Base-by-base conservation (phyloP, 2,888 invertebrate genomes). In the Dexiosoma caninum region DNA sequence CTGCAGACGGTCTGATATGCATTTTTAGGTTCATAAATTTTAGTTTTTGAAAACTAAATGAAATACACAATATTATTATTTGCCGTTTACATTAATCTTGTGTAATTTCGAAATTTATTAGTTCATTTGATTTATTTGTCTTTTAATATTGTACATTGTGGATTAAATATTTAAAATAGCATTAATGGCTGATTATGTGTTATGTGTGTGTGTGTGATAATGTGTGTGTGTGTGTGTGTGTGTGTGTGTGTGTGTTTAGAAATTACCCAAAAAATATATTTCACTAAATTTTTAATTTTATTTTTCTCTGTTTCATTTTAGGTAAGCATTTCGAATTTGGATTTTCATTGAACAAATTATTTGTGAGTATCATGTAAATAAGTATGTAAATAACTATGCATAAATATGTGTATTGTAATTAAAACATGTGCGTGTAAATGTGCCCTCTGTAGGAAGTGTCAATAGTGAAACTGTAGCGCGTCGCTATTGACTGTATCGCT, bases 21-120 rank as follows among this genome's bases (percentile, higher is more conserved):
- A 37, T 40, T 60, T 60, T 42, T 51, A 12, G 49, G 30, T 62
- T 42, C 49, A 72, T 72, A 53, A 72, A 72, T 72, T 72, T 53
- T 32, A 23, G 32, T 32, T 72, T 72, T 62, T 44, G 32, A 19
- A 72, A 71, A 60, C 51, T 60, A 60, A 71, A 51, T 51, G 40
- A 40, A 71, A 60, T 21, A 69, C 30, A 60, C 3, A 27, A 27
- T 37, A 42, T 44, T 21, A 51, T 21, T 69, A 35, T 21, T 51
- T 51, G 10, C 30, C 21, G 7, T 72, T 60, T n/a, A n/a, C 32
- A 23, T 60, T 19, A 19, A 21, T 40, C 42, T 40, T 71, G 46
- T 32, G 35, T 40, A 12, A 3, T 62, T 62, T 62, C 30, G 8
- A 40, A 42, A 72, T 72, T 72, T 53, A 72, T 62, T 53, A 10